Conservation (phyloP, 2,888 invertebrate genomes). For the Chrysotoxum bicinctum region DNA sequence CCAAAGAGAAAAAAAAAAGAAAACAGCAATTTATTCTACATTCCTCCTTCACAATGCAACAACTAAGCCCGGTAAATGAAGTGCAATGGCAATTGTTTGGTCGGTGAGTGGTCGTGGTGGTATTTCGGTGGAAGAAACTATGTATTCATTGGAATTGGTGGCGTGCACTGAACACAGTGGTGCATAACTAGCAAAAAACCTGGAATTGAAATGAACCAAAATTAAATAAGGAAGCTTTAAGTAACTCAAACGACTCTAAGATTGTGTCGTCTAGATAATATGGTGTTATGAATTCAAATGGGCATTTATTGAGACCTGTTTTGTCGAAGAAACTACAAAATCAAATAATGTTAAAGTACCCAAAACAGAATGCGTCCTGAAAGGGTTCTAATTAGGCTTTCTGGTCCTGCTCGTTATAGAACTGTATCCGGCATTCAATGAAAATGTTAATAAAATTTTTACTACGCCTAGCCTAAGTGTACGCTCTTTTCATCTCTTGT, state of each 20-base stretch:
- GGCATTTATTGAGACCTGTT: too few relatives aligned
- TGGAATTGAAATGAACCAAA: not conserved
- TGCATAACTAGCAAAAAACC: not conserved
- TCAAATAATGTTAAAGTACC: too few relatives aligned
- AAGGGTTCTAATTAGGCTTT: too few relatives aligned
- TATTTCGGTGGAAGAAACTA: not conserved
- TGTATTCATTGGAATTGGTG: not conserved
- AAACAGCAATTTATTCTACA: conserved; percentile 38
- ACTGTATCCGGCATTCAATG: too few relatives aligned
- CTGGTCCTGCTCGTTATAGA: too few relatives aligned
- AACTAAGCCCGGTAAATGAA: conserved; percentile 64
- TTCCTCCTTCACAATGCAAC: conserved; percentile 57
- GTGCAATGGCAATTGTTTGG: conserved; percentile 46
- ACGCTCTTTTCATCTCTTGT: too few relatives aligned
- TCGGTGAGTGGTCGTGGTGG: not conserved
- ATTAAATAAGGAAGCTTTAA: not conserved
- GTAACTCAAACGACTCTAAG: not conserved
- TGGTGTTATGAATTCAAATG: too few relatives aligned
- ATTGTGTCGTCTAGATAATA: too few relatives aligned
- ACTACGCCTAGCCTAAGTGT: too few relatives aligned
- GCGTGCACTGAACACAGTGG: not conserved
- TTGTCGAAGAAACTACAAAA: too few relatives aligned
- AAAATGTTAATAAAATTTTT: too few relatives aligned
- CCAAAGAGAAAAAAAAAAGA: conserved; percentile 15
- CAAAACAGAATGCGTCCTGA: too few relatives aligned